phyloP scores from a whole-genome alignment of 1,140 invertebrate species.

The Rhyzopertha dominica region DNA sequence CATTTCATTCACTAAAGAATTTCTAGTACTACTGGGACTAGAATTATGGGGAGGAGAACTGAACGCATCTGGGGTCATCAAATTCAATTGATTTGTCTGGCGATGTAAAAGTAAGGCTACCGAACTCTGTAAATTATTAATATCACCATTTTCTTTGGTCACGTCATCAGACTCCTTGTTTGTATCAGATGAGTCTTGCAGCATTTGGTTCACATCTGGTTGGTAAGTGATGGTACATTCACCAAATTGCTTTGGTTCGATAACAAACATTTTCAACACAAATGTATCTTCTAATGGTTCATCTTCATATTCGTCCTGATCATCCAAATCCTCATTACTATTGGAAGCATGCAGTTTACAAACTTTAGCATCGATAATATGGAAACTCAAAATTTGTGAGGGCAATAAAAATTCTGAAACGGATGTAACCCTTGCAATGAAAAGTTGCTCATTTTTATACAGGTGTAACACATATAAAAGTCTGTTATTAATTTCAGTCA shows the following conservation, averaged over 20 bases:
- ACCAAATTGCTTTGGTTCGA: conserved; percentile 84
- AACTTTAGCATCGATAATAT: conserved; percentile 71
- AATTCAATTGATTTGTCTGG: conserved; percentile 48
- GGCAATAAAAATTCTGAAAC: conserved; percentile 79
- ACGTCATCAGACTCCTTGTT: conserved; percentile 19
- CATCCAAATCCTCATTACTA: conserved; percentile 43
- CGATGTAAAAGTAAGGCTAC: conserved; percentile 40
- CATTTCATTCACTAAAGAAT: conserved; percentile 17
- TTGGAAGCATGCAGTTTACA: conserved; percentile 45
- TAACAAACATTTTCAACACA: conserved; percentile 71
- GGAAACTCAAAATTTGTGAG: conserved; percentile 79
- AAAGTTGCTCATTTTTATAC: conserved; percentile 49
- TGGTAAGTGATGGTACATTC: conserved; percentile 77
- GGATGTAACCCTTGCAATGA: conserved; percentile 55
- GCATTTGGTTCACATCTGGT: conserved; percentile 43
- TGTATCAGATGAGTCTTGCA: conserved; percentile 12
- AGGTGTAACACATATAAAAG: conserved; percentile 76
- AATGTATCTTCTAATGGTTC: conserved; percentile 45
- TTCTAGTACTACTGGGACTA: conserved; percentile 31
- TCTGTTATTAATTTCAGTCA: conserved; percentile 76
- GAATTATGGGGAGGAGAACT: conserved; percentile 57
- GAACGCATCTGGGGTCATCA: conserved; percentile 87
- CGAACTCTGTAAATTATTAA: conserved; percentile 40
- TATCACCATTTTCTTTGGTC: conserved; percentile 17
- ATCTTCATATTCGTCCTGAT: conserved; percentile 40